Conservation (phyloP, 2,888 invertebrate species). For the Papilio elwesi region DNA sequence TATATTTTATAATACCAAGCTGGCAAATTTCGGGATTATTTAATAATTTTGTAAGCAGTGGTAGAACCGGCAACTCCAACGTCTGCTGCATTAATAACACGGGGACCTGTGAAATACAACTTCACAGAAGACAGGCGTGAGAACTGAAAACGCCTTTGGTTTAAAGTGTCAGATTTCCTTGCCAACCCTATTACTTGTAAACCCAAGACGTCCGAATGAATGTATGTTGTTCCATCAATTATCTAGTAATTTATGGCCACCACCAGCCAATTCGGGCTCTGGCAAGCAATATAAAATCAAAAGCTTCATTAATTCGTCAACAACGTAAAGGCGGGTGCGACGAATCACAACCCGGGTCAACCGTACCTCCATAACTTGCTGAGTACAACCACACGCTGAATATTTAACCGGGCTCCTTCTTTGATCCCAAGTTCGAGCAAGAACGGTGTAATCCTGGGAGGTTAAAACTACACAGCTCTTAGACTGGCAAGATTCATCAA, state of each 20-base stretch:
- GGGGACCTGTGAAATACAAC: too few species aligned
- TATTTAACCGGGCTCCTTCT: slow-evolving; percentile 55
- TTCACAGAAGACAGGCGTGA: too few species aligned
- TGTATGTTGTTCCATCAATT: not conserved
- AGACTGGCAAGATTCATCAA: slow-evolving; percentile 24
- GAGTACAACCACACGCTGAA: slow-evolving; percentile 59
- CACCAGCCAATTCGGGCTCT: not conserved
- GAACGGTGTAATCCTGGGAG: slow-evolving; percentile 28
- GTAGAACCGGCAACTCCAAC: too few species aligned
- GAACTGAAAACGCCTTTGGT: too few species aligned
- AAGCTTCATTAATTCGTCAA: slow-evolving; percentile 32
- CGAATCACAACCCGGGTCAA: slow-evolving; percentile 31
- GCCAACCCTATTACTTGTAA: too few species aligned
- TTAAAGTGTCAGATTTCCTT: too few species aligned
- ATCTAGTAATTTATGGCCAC: not conserved
- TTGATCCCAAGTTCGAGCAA: slow-evolving; percentile 32
- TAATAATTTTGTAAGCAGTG: not conserved
- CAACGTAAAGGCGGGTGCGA: slow-evolving; percentile 23
- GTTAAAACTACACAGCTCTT: slow-evolving; percentile 15
- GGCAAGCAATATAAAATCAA: slow-evolving; percentile 23
- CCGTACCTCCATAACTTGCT: slow-evolving; percentile 54
- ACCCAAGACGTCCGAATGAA: too few species aligned
- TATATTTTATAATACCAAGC: not conserved
- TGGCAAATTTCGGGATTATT: not conserved
- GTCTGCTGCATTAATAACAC: too few species aligned